These are phyloP conservation scores for Mamestra configurata DNA, from an alignment of 1,140 invertebrate genomes.

Conservation along the genomic window DNA sequence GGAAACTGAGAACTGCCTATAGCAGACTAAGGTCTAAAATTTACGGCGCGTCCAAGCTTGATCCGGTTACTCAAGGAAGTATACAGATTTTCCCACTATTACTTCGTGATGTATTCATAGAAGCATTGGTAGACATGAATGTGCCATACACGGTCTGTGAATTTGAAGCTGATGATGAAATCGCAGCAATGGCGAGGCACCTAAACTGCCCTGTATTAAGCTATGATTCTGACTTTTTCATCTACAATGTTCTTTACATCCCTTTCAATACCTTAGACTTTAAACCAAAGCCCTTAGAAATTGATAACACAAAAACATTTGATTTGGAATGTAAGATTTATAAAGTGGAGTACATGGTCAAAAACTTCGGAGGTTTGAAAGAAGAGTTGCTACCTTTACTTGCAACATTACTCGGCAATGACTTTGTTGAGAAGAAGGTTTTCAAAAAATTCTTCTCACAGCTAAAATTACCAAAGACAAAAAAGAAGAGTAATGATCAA, in stretches of 20 bases:
- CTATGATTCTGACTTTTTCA: constrained; percentile 97
- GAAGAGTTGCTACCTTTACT: constrained; percentile 92
- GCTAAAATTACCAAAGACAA: constrained; percentile 90
- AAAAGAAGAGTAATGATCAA: constrained; percentile 87
- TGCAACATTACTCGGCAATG: constrained; percentile 95
- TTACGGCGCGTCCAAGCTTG: constrained; percentile 83
- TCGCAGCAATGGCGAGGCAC: constrained; percentile 92
- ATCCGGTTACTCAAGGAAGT: constrained; percentile 82
- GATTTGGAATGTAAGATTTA: constrained; percentile 91
- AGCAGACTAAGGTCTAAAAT: constrained; percentile 90
- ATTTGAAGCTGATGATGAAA: constrained; percentile 96
- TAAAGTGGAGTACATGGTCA: constrained; percentile 91
- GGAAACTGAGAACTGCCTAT: constrained; percentile 92
- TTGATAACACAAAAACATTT: constrained; percentile 68
- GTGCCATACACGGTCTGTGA: constrained; percentile 91
- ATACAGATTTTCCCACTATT: constrained; percentile 91
- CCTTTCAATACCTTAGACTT: constrained; percentile 91
- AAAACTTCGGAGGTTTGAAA: constrained; percentile 90
- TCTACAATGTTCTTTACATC: constrained; percentile 95
- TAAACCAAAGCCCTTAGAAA: constrained; percentile 71
- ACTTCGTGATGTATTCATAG: constrained; percentile 91
- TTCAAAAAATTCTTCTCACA: constrained; percentile 92
- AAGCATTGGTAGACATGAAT: constrained; percentile 90
- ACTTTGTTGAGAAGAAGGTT: constrained; percentile 92
- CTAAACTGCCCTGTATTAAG: constrained; percentile 95